Conservation (phyloP, 2,888 invertebrate genomes). For the Eupithecia exiguata region DNA sequence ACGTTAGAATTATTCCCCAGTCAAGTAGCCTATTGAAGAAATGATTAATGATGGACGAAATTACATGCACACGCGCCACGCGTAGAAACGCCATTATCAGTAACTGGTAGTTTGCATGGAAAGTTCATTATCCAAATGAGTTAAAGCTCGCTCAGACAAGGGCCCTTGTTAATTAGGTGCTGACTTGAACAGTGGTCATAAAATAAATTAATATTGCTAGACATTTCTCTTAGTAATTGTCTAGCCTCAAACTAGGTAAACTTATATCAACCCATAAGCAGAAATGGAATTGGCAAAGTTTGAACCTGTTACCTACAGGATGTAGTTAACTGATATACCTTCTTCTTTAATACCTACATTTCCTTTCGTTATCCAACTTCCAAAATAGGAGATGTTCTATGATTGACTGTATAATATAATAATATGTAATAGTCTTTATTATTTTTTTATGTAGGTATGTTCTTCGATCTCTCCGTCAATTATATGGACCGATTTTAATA, state of each 20-base stretch:
- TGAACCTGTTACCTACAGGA: neutral
- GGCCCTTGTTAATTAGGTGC: neutral
- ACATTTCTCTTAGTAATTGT: neutral
- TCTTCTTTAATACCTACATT: neutral
- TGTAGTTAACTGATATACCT: neutral
- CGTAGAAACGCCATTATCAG: constrained; percentile 10
- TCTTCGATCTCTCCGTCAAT: too few relatives aligned
- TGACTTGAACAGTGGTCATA: neutral
- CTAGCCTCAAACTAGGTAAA: neutral
- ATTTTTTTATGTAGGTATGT: too few relatives aligned
- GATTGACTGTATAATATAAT: too few relatives aligned
- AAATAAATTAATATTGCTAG: neutral
- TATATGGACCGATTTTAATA: too few relatives aligned
- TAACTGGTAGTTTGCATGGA: constrained; percentile 6
- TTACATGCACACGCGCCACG: constrained; percentile 24
- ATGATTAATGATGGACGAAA: constrained; percentile 31
- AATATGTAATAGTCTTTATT: too few relatives aligned
- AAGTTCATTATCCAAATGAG: constrained; percentile 3
- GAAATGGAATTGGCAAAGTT: neutral
- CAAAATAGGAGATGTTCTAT: too few relatives aligned
- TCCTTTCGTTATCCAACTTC: neutral
- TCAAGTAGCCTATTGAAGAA: too few relatives aligned
- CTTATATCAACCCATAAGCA: neutral
- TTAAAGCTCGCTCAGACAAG: neutral
- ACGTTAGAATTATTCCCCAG: too few relatives aligned